phyloP scores from a whole-genome alignment of 1,140 invertebrate genomes.

The Apis laboriosa region DNA sequence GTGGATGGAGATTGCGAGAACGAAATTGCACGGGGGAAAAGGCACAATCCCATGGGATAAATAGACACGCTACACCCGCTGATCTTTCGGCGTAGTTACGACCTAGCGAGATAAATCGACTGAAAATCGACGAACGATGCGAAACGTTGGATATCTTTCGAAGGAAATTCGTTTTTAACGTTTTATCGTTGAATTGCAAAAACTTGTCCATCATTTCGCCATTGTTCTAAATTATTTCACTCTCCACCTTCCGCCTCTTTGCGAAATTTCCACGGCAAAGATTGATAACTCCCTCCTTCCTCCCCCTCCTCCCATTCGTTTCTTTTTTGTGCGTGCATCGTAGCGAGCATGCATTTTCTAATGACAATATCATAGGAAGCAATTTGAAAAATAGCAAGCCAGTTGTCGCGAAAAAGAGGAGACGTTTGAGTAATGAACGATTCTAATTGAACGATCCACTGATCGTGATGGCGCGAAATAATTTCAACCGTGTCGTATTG shows the following conservation, averaged over 20 bases:
- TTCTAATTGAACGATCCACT: not conserved
- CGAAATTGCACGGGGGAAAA: slow-evolving; percentile 50
- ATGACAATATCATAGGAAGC: slow-evolving; percentile 12
- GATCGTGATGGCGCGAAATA: not conserved
- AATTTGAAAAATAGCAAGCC: not conserved
- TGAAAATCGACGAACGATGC: slow-evolving; percentile 40
- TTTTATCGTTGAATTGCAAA: not conserved
- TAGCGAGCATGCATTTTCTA: not conserved
- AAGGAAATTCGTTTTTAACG: not conserved
- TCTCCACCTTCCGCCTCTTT: not conserved
- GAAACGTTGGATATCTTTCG: slow-evolving; percentile 20
- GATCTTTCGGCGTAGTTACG: slow-evolving; percentile 45
- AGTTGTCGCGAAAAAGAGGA: not conserved
- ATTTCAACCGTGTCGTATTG: not conserved
- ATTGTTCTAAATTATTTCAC: not conserved
- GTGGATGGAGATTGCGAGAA: slow-evolving; percentile 56
- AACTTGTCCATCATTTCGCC: not conserved
- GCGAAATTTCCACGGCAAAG: slow-evolving; percentile 7
- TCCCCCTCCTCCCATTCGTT: not conserved
- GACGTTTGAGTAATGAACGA: not conserved
- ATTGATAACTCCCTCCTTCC: not conserved
- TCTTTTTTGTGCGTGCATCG: not conserved
- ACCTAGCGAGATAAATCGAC: slow-evolving; percentile 50
- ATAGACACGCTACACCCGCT: slow-evolving; percentile 43
- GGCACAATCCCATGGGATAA: slow-evolving; percentile 57